A percentile compares a stretch with the other conserved stretches of the same genome.
Evolutionary conservation across 2,113 vertebrate species (phyloP).

Genomic region (Saguinus midas): DNA sequence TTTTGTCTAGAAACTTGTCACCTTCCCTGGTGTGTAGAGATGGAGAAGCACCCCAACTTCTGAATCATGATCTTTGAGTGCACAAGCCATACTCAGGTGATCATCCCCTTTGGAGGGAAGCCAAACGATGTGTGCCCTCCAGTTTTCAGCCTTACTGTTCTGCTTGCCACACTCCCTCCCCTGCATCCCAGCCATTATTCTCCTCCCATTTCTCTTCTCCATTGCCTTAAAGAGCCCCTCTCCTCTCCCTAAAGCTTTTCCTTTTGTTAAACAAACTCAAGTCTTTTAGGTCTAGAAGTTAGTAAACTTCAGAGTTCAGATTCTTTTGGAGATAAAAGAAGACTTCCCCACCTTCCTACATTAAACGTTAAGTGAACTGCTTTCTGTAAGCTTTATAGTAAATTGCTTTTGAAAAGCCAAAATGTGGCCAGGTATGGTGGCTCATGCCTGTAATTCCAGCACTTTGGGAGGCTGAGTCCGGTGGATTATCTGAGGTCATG

Average conservation of each 20-base stretch:
- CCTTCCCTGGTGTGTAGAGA: neutral
- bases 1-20: neutral
- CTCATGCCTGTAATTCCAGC: too few relatives aligned
- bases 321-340: constrained; percentile 17
- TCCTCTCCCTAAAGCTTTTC: neutral
- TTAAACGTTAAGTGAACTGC: constrained; percentile 34
- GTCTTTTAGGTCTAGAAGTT: constrained; percentile 1
- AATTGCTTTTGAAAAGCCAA: constrained; percentile 36
- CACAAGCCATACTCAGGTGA: neutral
- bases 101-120: neutral
- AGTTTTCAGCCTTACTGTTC: neutral
- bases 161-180: neutral
- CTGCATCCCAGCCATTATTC: too few relatives aligned
- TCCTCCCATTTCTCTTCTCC: neutral
- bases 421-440: neutral
- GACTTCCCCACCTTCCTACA: neutral
- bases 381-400: constrained; percentile 3
- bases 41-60: neutral
- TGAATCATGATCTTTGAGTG: neutral
- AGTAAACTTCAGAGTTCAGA: constrained; percentile 6
- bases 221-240: neutral
- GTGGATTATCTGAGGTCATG: too few relatives aligned
- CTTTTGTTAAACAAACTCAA: neutral
- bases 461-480: too few relatives aligned
- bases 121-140: neutral